Evolutionary conservation across 2,113 vertebrate genomes (phyloP).

Genomic region (Oncorhynchus mykiss): DNA sequence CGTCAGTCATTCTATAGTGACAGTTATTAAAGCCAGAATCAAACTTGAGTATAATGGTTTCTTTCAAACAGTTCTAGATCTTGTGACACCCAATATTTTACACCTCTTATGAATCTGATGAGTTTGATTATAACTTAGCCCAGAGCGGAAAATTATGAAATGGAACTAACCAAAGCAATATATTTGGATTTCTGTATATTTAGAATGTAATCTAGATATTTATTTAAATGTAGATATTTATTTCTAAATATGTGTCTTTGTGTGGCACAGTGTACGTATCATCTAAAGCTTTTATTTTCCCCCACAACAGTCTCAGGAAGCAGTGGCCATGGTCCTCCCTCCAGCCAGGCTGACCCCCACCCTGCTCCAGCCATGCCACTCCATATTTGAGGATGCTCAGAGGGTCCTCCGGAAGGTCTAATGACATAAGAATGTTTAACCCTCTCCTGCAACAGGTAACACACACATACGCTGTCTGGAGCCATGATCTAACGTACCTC

Average conservation of each 20-base stretch:
- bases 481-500: too few relatives aligned
- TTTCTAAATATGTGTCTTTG: too few relatives aligned
- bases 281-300: not conserved
- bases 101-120: too few relatives aligned
- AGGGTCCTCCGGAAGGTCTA: conserved; percentile 80
- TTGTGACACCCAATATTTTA: too few relatives aligned
- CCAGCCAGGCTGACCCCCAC: conserved; percentile 30
- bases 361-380: conserved; percentile 58
- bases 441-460: conserved; percentile 80
- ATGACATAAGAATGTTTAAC: conserved; percentile 73
- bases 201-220: too few relatives aligned
- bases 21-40: not conserved
- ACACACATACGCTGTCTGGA: too few relatives aligned
- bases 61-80: too few relatives aligned
- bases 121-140: too few relatives aligned
- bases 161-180: too few relatives aligned
- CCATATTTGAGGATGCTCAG: conserved; percentile 82
- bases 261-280: not conserved
- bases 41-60: not conserved
- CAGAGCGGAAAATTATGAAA: too few relatives aligned
- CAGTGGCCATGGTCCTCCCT: not conserved
- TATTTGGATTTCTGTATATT: too few relatives aligned
- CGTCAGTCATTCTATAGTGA: not conserved
- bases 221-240: too few relatives aligned
- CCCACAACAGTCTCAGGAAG: conserved; percentile 1